Percentiles rank a stretch among this genome's conserved stretches.
Conservation (phyloP, 2,888 invertebrate genomes). For the Abrostola triplasia region DNA sequence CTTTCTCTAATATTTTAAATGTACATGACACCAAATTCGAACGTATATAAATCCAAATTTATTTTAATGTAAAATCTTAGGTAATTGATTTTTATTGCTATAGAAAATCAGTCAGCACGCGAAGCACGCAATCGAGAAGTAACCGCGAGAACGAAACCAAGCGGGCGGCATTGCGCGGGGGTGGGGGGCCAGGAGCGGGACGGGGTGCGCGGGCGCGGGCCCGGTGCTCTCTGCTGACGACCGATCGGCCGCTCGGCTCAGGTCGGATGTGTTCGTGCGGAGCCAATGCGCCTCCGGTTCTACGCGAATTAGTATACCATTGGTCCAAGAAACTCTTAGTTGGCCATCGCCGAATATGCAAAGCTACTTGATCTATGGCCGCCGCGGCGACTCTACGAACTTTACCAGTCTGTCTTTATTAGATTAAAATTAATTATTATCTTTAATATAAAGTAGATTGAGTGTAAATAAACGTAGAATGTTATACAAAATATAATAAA, state of each 20-base stretch:
- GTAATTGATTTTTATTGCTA: constrained; percentile 90
- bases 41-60: constrained; percentile 89
- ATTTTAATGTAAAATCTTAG: constrained; percentile 89
- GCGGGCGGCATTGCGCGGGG: constrained; percentile 84
- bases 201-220: constrained; percentile 61
- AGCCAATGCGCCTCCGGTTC: constrained; percentile 88
- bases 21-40: constrained; percentile 89
- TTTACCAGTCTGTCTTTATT: constrained; percentile 89
- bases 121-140: constrained; percentile 89
- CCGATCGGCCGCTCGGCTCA: constrained; percentile 78
- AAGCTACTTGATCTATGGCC: constrained; percentile 88
- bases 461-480: constrained; percentile 88
- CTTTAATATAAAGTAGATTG: constrained; percentile 87
- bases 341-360: constrained; percentile 88
- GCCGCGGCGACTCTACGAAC: constrained; percentile 88
- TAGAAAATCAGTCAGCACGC: constrained; percentile 90
- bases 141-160: constrained; percentile 88
- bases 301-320: constrained; percentile 88
- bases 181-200: constrained; percentile 64
- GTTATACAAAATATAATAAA: constrained; percentile 88
- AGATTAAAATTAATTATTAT: constrained; percentile 89
- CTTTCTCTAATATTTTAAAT: constrained; percentile 87
- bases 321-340: constrained; percentile 88
- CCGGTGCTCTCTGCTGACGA: constrained; percentile 69
- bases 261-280: constrained; percentile 78